Evolutionary conservation across 2,888 invertebrate species (phyloP).

Genomic region (Petrolisthes manimaculis): DNA sequence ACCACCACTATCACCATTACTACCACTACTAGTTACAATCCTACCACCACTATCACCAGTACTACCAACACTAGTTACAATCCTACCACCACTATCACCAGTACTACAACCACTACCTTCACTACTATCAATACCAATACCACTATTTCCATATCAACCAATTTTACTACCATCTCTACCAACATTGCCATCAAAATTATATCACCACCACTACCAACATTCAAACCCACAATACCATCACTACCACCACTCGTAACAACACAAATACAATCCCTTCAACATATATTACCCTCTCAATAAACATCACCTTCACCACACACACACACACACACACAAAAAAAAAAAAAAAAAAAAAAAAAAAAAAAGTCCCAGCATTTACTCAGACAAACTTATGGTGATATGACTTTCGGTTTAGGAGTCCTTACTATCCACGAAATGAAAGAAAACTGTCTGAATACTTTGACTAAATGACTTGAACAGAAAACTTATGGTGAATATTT

Average conservation of each 20-base stretch:
- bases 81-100: neutral
- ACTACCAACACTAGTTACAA: neutral
- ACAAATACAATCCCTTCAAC: neutral
- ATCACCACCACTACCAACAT: neutral
- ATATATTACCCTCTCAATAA: neutral
- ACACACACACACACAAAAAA: neutral
- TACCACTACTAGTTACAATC: neutral
- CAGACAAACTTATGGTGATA: neutral
- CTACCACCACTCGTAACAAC: neutral
- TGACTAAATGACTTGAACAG: no score
- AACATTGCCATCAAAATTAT: neutral
- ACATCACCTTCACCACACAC: neutral
- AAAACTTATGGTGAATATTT: no score
- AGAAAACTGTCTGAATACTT: no score
- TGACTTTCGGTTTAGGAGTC: no score
- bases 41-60: neutral
- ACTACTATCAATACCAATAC: neutral
- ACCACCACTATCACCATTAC: neutral
- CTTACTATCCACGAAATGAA: no score
- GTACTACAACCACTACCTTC: neutral
- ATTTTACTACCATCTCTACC: neutral
- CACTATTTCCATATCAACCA: slow-evolving; percentile 4
- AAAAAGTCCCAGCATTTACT: neutral
- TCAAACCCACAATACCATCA: neutral
- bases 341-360: neutral